These are phyloP conservation scores for Dryobota labecula DNA, from an alignment of 2,888 invertebrate species.

Conservation along the genomic window DNA sequence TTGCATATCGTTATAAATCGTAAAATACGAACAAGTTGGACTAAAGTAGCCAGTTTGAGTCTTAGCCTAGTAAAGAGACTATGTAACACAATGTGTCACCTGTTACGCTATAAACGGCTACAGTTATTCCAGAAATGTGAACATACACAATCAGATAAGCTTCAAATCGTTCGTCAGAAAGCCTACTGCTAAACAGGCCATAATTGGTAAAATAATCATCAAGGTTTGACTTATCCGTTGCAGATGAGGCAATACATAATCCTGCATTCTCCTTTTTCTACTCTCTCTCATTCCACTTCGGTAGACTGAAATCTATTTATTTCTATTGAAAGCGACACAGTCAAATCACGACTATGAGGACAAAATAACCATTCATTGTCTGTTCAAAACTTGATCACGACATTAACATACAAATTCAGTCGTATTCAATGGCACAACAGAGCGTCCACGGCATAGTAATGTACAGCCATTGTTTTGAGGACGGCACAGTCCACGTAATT, in stretches of 20 bases:
- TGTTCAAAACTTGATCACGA: constrained; percentile 49
- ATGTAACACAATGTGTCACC: neutral
- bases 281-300: no score
- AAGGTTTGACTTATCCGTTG: neutral
- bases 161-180: neutral
- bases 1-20: neutral
- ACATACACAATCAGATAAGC: neutral
- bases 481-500: constrained; percentile 61
- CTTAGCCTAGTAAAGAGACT: neutral
- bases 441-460: constrained; percentile 56
- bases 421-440: constrained; percentile 47
- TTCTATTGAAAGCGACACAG: neutral
- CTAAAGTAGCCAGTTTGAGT: neutral
- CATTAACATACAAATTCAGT: constrained; percentile 60
- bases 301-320: neutral
- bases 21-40: neutral
- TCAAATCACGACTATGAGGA: neutral
- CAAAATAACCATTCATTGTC: constrained; percentile 35
- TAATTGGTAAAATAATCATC: neutral
- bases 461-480: constrained; percentile 54
- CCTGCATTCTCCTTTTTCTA: neutral
- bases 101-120: neutral
- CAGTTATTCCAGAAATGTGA: neutral
- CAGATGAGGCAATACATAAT: neutral
- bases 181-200: neutral